Percentiles rank a stretch among this genome's conserved stretches.
Conservation (phyloP, 2,888 invertebrate genomes). For the Teleogryllus oceanicus region DNA sequence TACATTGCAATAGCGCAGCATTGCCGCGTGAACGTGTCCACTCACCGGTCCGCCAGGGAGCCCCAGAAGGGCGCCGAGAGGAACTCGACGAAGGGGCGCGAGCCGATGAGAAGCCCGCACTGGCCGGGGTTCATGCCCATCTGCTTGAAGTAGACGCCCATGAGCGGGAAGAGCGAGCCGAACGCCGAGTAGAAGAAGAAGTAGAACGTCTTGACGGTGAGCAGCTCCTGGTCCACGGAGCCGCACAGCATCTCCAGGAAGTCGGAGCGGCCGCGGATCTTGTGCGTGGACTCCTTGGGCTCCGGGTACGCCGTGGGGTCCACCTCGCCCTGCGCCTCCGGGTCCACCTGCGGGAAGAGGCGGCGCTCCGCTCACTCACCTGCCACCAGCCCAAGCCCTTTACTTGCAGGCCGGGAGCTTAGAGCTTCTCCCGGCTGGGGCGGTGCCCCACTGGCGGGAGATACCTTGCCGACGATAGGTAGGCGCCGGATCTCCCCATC, state of each 20-base stretch:
- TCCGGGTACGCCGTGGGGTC: constrained; percentile 75
- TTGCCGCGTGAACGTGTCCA: neutral
- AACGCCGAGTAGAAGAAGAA: constrained; percentile 99
- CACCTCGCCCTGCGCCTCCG: constrained; percentile 79
- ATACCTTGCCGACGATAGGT: no score
- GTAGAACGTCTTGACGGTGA: constrained; percentile 96
- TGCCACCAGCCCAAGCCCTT: no score
- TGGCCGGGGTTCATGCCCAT: constrained; percentile 98
- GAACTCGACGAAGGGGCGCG: constrained; percentile 95
- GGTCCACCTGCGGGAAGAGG: constrained; percentile 60
- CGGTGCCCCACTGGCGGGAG: no score
- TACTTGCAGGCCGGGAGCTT: no score
- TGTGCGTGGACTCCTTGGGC: constrained; percentile 84
- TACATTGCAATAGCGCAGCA: no score
- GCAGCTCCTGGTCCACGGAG: constrained; percentile 81
- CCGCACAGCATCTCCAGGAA: constrained; percentile 78
- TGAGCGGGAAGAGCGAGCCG: constrained; percentile 94
- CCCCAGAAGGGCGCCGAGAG: constrained; percentile 98
- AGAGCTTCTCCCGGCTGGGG: no score
- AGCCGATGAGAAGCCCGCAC: constrained; percentile 90
- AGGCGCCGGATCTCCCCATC: no score
- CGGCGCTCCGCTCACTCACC: no score
- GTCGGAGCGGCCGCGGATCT: constrained; percentile 82
- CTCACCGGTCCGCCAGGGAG: constrained; percentile 80
- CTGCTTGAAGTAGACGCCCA: constrained; percentile 99